Base-by-base conservation (phyloP, 2,113 vertebrate genomes). In the Galeopterus variegatus region DNA sequence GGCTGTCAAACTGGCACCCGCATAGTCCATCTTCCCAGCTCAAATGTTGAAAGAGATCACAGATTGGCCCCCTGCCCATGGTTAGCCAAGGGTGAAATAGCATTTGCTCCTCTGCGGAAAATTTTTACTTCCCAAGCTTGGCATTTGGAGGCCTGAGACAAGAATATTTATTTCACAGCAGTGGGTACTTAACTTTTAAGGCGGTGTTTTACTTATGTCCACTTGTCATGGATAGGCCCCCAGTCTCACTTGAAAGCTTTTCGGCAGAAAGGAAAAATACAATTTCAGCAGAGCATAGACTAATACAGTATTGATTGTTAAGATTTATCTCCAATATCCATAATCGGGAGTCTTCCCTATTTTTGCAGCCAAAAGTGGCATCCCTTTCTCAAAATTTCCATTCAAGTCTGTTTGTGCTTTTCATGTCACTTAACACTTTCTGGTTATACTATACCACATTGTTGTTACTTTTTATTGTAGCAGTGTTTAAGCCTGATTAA, bases 31-130 rank as follows among this genome's bases (percentile, higher is more conserved):
- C 90, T 91, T 93, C n/a, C 13, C 26, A 93, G 83, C 58, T 73
- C 77, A 87, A 26, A 60, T 56, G 50, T 17, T 85, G 87, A 85
- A 62, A 18, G 67, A 79, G 33, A 84, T 67, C 87, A 87, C 97
- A 97, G 95, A 97, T 86, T 96, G 97, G 83, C 33, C 48, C 81
- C 81, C 33, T 17, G 4, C 65, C 33, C 76, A 24, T 88, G 92
- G 90, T 54, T 76, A 96, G 73, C 86, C 95, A 96, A 94, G 92
- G 69, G 92, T 84, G 84, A 97, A 97, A 96, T 95, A 87, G 92
- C 64, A 28, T 96, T 92, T 84, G 79, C 79, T 96, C 70, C 94
- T 96, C 75, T 69, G 76, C 72, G 94, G 90, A 89, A 92, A 95
- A 65, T 84, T 90, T 95, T 72, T 33, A n/a, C 41, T 90, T 97